phyloP scores from a whole-genome alignment of 2,113 vertebrate genomes.

The Silurus glanis region DNA sequence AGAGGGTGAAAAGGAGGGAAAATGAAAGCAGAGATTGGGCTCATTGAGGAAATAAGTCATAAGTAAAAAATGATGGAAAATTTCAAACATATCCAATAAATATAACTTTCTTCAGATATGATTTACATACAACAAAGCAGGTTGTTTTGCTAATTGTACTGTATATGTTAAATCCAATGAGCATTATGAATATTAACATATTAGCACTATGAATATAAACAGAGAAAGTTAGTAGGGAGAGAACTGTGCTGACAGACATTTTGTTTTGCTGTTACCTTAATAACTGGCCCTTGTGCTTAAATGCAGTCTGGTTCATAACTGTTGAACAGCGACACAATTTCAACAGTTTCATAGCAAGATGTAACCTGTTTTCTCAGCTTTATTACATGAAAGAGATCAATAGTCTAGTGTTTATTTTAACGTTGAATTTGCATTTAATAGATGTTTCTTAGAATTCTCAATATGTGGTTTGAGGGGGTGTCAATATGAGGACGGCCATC shows the following conservation, averaged over 20 bases:
- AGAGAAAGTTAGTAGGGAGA: not conserved
- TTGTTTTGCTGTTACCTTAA: not conserved
- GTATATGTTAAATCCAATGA: not conserved
- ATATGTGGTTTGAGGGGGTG: no score
- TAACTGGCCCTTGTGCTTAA: not conserved
- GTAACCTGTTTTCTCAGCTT: no score
- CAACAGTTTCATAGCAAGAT: no score
- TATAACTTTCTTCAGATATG: not conserved
- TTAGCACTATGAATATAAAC: not conserved
- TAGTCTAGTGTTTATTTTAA: no score
- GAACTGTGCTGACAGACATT: not conserved
- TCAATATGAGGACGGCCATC: no score
- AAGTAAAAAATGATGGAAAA: not conserved
- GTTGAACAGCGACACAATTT: no score
- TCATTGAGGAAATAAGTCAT: not conserved
- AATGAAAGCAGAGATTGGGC: not conserved
- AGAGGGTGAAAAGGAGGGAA: not conserved
- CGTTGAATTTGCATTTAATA: no score
- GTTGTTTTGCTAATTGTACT: not conserved
- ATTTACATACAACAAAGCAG: not conserved
- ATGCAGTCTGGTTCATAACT: no score
- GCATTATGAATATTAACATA: not conserved
- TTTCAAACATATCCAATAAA: not conserved
- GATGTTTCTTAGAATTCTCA: no score
- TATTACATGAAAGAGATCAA: no score